Percentiles rank a stretch among this genome's conserved stretches.
These are phyloP conservation scores for Tenthredo distinguenda DNA, from an alignment of 2,888 invertebrate genomes.

Conservation along the genomic window DNA sequence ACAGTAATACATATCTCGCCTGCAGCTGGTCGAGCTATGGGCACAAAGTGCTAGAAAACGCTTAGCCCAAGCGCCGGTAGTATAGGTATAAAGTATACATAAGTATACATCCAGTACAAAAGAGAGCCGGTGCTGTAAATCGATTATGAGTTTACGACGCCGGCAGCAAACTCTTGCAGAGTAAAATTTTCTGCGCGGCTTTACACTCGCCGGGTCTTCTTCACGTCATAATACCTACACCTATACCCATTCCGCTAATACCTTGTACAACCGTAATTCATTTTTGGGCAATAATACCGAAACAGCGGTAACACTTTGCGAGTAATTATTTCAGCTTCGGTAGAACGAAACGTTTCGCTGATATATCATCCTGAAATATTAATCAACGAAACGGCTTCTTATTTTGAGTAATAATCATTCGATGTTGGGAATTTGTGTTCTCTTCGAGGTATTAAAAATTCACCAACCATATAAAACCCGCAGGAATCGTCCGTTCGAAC, in stretches of 20 bases:
- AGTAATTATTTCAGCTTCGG: neutral
- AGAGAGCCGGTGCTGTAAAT: conserved; percentile 64
- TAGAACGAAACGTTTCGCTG: neutral
- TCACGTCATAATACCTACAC: neutral
- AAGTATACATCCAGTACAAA: conserved; percentile 18
- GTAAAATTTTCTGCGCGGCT: conserved; percentile 10
- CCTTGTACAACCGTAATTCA: neutral
- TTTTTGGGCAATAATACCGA: neutral
- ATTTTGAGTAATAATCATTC: neutral
- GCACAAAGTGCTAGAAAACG: conserved; percentile 14
- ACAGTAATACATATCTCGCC: neutral
- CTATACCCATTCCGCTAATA: neutral
- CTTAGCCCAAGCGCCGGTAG: conserved; percentile 25
- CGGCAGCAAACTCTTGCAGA: conserved; percentile 57
- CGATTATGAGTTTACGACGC: conserved; percentile 73
- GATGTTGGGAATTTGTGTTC: neutral
- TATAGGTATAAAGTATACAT: neutral
- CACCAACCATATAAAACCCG: neutral
- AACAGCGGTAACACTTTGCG: neutral
- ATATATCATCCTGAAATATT: no score
- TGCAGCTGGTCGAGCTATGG: neutral
- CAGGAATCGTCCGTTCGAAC: neutral
- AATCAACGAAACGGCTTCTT: neutral
- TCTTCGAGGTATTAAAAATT: neutral
- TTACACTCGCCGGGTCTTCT: neutral